These are phyloP conservation scores for Sthenelais limicola DNA, from an alignment of 2,888 invertebrate genomes.

Conservation along the genomic window DNA sequence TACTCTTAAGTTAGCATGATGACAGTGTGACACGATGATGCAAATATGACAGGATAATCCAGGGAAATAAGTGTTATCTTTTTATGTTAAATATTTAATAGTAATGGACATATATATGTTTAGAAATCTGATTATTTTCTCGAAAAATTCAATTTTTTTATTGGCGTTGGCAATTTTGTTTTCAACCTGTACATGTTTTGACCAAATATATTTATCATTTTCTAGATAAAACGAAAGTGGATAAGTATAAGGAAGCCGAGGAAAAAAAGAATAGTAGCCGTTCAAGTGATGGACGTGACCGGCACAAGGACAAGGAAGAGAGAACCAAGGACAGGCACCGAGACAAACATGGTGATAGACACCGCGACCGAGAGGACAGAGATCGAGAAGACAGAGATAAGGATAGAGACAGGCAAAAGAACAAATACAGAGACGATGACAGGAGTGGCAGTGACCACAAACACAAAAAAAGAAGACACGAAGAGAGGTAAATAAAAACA, in stretches of 20 bases:
- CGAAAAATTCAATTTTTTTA: too few species aligned
- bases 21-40: too few species aligned
- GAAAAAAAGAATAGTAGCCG: too few species aligned
- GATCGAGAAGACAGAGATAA: constrained; percentile 13
- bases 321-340: constrained; percentile 33
- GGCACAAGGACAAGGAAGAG: constrained; percentile 10
- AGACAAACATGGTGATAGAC: constrained; percentile 13
- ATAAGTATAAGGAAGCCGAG: constrained; percentile 56
- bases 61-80: too few species aligned
- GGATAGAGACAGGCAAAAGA: constrained; percentile 23
- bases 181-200: neutral
- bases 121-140: too few species aligned
- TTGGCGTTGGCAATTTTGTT: neutral
- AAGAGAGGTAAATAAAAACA: constrained; percentile 48
- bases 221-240: constrained; percentile 60
- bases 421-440: constrained; percentile 40
- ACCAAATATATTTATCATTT: constrained; percentile 9
- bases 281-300: too few species aligned
- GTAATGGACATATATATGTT: too few species aligned
- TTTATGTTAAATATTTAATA: too few species aligned
- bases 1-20: too few species aligned
- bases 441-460: constrained; percentile 16
- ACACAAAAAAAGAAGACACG: constrained; percentile 42
- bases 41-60: too few species aligned
- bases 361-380: constrained; percentile 1